Percentiles rank a stretch among this genome's conserved stretches.
phyloP scores from a whole-genome alignment of 2,113 vertebrate genomes.

The Microcebus jonahi region DNA sequence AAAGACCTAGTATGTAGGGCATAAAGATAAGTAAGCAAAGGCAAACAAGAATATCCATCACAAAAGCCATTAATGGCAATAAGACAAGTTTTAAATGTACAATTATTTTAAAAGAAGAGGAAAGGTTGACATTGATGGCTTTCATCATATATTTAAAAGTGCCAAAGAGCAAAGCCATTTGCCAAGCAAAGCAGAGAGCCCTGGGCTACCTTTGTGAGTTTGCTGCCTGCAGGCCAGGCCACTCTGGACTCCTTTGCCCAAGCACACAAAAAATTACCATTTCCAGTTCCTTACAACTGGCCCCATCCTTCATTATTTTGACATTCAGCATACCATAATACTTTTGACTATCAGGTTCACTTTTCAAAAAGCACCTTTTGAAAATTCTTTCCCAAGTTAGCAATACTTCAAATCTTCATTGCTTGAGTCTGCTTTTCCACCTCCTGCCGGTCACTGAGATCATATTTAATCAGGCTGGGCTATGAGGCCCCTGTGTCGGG shows the following conservation, averaged over 20 bases:
- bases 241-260: background rate
- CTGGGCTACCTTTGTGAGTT: background rate
- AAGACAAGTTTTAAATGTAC: background rate
- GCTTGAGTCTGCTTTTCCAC: background rate
- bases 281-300: background rate
- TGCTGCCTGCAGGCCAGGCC: background rate
- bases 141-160: slow-evolving; percentile 22
- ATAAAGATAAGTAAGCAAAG: slow-evolving; percentile 45
- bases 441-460: background rate
- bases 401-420: background rate
- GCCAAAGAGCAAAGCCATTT: slow-evolving; percentile 36
- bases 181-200: slow-evolving; percentile 32
- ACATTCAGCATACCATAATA: background rate
- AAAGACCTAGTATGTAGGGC: background rate
- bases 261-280: slow-evolving; percentile 14
- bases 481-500: background rate
- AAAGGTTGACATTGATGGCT: background rate
- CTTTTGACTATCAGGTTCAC: slow-evolving; percentile 1
- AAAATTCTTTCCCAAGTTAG: slow-evolving; percentile 23
- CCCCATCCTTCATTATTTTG: background rate
- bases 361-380: slow-evolving; percentile 36
- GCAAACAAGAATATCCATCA: slow-evolving; percentile 23
- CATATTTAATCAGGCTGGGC: background rate
- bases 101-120: slow-evolving; percentile 47
- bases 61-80: slow-evolving; percentile 23